Conservation (phyloP, 2,113 vertebrate species). For the Salminus brasiliensis region DNA sequence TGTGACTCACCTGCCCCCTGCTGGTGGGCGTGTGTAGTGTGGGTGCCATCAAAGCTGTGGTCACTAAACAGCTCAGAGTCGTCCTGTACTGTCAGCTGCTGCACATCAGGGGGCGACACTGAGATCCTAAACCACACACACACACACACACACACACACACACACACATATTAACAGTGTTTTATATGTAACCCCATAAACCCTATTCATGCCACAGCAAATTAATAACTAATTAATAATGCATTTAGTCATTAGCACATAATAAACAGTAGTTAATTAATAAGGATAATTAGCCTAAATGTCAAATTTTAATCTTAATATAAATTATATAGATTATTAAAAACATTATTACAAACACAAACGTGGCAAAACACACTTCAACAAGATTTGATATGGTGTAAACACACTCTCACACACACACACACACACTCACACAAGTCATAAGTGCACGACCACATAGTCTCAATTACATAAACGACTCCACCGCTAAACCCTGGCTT, state of each 20-base stretch:
- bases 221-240: too few species aligned
- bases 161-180: too few species aligned
- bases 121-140: slow-evolving; percentile 63
- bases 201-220: too few species aligned
- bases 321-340: neutral
- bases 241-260: too few species aligned
- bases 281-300: too few species aligned
- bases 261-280: too few species aligned
- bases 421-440: slow-evolving; percentile 13
- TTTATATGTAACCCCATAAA: too few species aligned
- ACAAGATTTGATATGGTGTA: too few species aligned
- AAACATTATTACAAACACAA: neutral
- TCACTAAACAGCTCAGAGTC: slow-evolving; percentile 62
- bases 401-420: too few species aligned
- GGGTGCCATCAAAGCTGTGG: slow-evolving; percentile 52
- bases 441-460: neutral
- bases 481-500: neutral
- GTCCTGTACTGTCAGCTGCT: slow-evolving; percentile 67
- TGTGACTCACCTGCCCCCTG: slow-evolving; percentile 38
- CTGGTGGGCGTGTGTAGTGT: slow-evolving; percentile 52
- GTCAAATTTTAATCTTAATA: neutral
- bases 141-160: too few species aligned
- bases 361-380: too few species aligned
- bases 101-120: slow-evolving; percentile 54
- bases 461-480: neutral